A percentile compares a stretch with the other conserved stretches of the same genome.
Conservation (phyloP, 2,113 vertebrate genomes). For the Balaeniceps rex region DNA sequence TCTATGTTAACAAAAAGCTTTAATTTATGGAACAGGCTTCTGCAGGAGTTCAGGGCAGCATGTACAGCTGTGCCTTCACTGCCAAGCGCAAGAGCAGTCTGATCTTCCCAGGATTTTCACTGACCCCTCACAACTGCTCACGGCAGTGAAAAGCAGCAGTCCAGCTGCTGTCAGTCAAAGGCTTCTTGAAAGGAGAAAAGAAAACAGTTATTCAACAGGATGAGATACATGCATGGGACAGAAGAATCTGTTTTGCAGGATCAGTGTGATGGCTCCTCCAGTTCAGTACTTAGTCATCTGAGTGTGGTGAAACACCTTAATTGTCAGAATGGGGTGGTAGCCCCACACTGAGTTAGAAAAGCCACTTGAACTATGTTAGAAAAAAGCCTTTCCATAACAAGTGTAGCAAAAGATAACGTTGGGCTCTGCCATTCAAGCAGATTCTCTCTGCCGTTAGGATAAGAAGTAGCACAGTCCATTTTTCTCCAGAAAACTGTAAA, state of each 20-base stretch:
- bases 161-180: neutral
- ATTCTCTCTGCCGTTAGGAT: neutral
- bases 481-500: neutral
- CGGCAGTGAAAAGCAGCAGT: neutral
- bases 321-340: neutral
- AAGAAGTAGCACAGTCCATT: neutral
- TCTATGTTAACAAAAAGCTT: neutral
- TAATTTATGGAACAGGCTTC: neutral
- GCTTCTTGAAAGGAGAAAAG: neutral
- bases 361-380: accelerated
- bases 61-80: neutral
- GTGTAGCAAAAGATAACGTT: neutral
- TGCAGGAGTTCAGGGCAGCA: neutral
- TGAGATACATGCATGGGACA: neutral
- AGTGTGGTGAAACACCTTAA: neutral
- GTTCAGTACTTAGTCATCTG: neutral
- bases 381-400: neutral
- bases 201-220: neutral
- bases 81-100: neutral
- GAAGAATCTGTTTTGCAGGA: neutral
- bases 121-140: neutral
- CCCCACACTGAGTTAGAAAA: neutral
- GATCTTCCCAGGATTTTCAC: neutral
- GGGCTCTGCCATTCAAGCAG: neutral
- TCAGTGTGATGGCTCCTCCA: neutral